Base-by-base conservation (phyloP, 2,888 invertebrate genomes). In the Amaurobius ferox region DNA sequence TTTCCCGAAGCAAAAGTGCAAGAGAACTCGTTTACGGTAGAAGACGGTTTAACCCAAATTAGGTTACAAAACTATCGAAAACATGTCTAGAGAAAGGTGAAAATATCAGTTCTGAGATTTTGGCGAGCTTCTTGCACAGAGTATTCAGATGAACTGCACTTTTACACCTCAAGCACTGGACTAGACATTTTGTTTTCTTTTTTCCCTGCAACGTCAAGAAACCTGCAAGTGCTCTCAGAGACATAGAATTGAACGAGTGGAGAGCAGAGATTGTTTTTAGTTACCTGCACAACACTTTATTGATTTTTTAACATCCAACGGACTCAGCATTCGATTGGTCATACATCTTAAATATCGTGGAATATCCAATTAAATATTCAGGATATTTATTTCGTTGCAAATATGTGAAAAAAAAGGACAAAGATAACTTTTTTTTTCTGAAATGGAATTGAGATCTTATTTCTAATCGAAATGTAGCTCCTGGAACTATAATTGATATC, bases 51-150 rank as follows among this genome's bases (percentile, higher is more conserved):
- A 13, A 67, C 32, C 44, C 35, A 76, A 76, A 76, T 83, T 83
- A 76, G 83, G 83, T 76, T 76, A 83, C 48, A 66, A 83, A 70
- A 62, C 30, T 83, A 83, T 83, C 83, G 83, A 83, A 83, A 83
- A 83, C 83, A 83, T 83, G 83, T 83, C 83, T 83, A 83, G 83
- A 68, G 74, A 83, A 68, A 67, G 39, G 62, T 70, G 71, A 74
- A 61, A n/a, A 55, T 66, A n/a, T 9, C 55, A 67, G 30, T 66
- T 68, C 26, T 23, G 62, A 44, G 19, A 61, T 61, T 16, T 61
- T 23, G 0, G 9, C n/a, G 44, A 61, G 23, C 7, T 28, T 61
- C 7, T 61, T 61, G 61, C 61, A 61, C 61, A 28, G 61, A 28
- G 2, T 61, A 44, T 44, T 44, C 6, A 44, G 44, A 11, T 2